These are phyloP conservation scores for Brachystomella parvula DNA, from an alignment of 1,140 invertebrate genomes.

Conservation along the genomic window DNA sequence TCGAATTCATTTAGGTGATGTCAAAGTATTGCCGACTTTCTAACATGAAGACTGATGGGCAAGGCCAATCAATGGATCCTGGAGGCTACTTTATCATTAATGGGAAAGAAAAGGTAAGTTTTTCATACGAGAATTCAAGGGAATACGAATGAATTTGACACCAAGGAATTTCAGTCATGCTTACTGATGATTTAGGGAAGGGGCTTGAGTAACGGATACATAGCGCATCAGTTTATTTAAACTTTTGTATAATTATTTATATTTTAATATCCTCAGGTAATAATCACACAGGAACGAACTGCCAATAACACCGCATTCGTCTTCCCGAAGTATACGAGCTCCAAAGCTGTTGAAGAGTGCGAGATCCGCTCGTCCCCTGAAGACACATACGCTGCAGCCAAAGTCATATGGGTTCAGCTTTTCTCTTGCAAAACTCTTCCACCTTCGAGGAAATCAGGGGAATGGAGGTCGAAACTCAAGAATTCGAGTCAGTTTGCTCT, in stretches of 20 bases:
- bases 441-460: too few relatives aligned
- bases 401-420: conserved; percentile 97
- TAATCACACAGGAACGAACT: conserved; percentile 99
- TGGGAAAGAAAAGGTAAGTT: conserved; percentile 79
- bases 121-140: too few relatives aligned
- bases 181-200: too few relatives aligned
- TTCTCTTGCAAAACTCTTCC: conserved; percentile 92
- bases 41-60: conserved; percentile 55
- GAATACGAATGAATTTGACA: too few relatives aligned
- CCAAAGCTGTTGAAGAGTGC: conserved; percentile 93
- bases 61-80: conserved; percentile 97
- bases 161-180: too few relatives aligned
- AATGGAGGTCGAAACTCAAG: conserved; percentile 95
- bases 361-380: conserved; percentile 93
- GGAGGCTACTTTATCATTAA: conserved; percentile 96
- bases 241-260: neutral
- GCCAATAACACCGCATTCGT: conserved; percentile 98
- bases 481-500: conserved; percentile 81
- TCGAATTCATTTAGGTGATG: too few relatives aligned
- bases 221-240: neutral
- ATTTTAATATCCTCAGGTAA: conserved; percentile 46
- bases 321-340: conserved; percentile 87
- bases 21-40: conserved; percentile 86
- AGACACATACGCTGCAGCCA: conserved; percentile 80
- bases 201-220: too few relatives aligned